phyloP scores from a whole-genome alignment of 2,797 vertebrate species.

The Coreius guichenoti region DNA sequence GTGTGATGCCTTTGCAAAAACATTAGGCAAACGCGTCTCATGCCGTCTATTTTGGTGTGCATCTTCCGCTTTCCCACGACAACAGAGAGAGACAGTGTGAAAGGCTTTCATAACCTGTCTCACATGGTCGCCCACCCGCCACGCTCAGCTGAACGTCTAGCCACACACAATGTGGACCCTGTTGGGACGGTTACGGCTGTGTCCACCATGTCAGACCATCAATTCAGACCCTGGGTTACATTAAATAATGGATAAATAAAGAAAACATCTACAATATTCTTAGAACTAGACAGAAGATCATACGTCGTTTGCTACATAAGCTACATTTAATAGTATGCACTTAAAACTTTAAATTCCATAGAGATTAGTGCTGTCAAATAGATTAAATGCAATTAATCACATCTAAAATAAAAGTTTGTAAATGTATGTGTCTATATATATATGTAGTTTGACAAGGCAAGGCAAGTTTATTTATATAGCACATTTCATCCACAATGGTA shows the following conservation, averaged over 20 bases:
- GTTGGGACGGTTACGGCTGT: conserved; percentile 24
- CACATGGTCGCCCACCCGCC: conserved; percentile 36
- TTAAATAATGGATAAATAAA: neutral
- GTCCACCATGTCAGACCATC: neutral
- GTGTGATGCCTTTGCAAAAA: conserved; percentile 42
- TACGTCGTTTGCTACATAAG: neutral
- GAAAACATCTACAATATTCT: neutral
- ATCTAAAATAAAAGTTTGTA: neutral
- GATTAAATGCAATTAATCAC: neutral
- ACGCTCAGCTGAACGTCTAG: conserved; percentile 42
- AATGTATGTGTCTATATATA: neutral
- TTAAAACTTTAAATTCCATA: neutral
- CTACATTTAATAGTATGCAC: neutral
- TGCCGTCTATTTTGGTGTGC: conserved; percentile 41
- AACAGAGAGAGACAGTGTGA: conserved; percentile 40
- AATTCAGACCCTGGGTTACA: conserved; percentile 8
- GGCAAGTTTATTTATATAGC: no score
- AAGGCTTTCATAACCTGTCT: conserved; percentile 56
- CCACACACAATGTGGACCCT: conserved; percentile 51
- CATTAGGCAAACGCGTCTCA: conserved; percentile 52
- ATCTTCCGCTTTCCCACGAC: conserved; percentile 60
- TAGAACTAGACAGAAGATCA: neutral
- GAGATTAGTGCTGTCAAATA: neutral
- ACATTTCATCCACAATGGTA: no score
- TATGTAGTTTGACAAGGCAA: no score